Evolutionary conservation across 2,888 invertebrate genomes (phyloP).

Genomic region (Griposia aprilina): DNA sequence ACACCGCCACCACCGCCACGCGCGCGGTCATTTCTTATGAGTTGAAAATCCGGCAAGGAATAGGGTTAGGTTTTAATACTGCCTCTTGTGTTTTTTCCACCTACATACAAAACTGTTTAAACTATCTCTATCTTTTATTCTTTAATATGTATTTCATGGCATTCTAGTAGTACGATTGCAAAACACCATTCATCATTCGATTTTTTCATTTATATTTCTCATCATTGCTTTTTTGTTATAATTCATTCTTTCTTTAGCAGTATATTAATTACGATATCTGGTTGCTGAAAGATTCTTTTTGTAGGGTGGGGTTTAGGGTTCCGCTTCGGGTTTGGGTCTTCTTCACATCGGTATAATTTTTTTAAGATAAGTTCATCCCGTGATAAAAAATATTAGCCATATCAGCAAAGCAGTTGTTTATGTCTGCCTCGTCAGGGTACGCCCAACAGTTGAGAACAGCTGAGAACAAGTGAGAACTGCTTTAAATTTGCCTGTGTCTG

Average conservation of each 20-base stretch:
- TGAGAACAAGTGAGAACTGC: not conserved
- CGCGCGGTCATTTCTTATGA: no score
- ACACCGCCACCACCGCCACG: no score
- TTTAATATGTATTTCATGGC: not conserved
- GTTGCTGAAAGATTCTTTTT: not conserved
- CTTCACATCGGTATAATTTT: not conserved
- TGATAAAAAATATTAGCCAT: not conserved
- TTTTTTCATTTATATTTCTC: not conserved
- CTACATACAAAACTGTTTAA: not conserved
- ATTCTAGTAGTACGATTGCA: not conserved
- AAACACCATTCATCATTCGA: not conserved
- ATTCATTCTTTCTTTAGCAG: not conserved
- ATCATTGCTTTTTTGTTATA: not conserved
- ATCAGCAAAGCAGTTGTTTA: not conserved
- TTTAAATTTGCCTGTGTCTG: not conserved
- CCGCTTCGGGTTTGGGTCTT: not conserved
- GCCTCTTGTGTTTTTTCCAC: not conserved
- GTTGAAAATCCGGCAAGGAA: no score
- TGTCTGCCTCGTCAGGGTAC: not conserved
- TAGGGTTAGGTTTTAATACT: constrained; percentile 3
- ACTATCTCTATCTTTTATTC: not conserved
- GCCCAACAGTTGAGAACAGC: not conserved
- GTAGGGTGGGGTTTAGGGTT: not conserved
- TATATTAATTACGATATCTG: not conserved
- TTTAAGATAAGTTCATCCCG: not conserved